Evolutionary conservation across 2,113 vertebrate genomes (phyloP).

Genomic region (Aviceda subcristata): DNA sequence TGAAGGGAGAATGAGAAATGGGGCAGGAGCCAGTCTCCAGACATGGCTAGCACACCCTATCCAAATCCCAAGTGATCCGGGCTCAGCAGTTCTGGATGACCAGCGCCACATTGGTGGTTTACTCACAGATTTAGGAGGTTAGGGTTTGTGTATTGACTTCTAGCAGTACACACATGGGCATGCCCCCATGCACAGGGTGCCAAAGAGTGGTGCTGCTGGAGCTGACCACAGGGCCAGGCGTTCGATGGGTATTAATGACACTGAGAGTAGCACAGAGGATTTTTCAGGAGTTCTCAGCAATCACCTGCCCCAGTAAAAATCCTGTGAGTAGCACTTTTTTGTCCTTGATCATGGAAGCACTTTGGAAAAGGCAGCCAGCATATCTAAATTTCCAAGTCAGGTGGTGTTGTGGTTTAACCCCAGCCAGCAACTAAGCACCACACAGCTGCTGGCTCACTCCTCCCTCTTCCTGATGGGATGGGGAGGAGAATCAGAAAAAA

Average conservation of each 20-base stretch:
- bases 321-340: background rate
- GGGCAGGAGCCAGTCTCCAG: background rate
- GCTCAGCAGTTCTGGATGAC: background rate
- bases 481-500: too few relatives aligned
- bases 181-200: background rate
- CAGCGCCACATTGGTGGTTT: accelerated
- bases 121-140: background rate
- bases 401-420: too few relatives aligned
- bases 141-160: background rate
- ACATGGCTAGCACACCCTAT: accelerated
- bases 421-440: too few relatives aligned
- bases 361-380: background rate
- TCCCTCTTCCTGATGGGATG: too few relatives aligned
- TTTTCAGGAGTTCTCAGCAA: background rate
- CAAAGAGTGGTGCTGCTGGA: background rate
- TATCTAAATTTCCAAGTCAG: background rate
- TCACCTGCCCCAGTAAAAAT: accelerated
- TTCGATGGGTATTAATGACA: background rate
- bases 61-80: background rate
- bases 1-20: background rate
- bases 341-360: background rate
- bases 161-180: background rate
- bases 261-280: background rate
- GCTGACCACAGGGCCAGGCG: background rate
- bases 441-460: too few relatives aligned